phyloP scores from a whole-genome alignment of 1,140 invertebrate genomes.

The Drosophila yakuba region DNA sequence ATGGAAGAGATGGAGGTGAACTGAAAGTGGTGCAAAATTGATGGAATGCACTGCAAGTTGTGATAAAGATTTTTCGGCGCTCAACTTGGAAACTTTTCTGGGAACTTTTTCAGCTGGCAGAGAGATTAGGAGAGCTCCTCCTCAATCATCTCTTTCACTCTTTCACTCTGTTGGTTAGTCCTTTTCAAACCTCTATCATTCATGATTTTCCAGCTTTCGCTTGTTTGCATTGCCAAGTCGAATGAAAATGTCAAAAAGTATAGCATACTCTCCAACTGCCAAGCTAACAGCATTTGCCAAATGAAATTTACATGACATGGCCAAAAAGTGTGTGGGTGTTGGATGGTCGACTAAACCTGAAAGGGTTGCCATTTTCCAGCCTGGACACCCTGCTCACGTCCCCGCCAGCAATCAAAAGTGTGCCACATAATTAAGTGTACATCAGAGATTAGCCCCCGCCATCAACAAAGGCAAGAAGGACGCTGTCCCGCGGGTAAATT shows the following conservation, averaged over 20 bases:
- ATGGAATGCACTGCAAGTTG: slow-evolving; percentile 64
- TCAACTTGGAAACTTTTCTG: slow-evolving; percentile 57
- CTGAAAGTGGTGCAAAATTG: slow-evolving; percentile 55
- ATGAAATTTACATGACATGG: slow-evolving; percentile 72
- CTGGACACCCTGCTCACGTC: slow-evolving; percentile 23
- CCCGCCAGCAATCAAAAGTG: slow-evolving; percentile 61
- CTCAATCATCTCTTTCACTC: background rate
- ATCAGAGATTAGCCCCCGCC: slow-evolving; percentile 77
- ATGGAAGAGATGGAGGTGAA: background rate
- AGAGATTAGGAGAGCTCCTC: slow-evolving; percentile 34
- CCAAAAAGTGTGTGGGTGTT: background rate
- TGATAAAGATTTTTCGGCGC: slow-evolving; percentile 70
- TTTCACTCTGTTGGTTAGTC: background rate
- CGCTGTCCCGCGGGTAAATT: slow-evolving; percentile 22
- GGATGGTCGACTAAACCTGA: slow-evolving; percentile 1
- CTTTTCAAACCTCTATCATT: slow-evolving; percentile 14
- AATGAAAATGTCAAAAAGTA: slow-evolving; percentile 71
- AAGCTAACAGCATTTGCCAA: slow-evolving; percentile 69
- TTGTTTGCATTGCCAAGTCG: slow-evolving; percentile 58
- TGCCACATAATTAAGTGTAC: slow-evolving; percentile 79
- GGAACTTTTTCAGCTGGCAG: slow-evolving; percentile 52
- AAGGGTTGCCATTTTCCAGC: slow-evolving; percentile 24
- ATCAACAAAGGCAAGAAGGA: slow-evolving; percentile 47
- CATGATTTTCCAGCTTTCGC: slow-evolving; percentile 22
- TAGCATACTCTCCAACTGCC: slow-evolving; percentile 56